These are phyloP conservation scores for Oreotrochilus melanogaster DNA, from an alignment of 2,113 vertebrate species.

Conservation along the genomic window DNA sequence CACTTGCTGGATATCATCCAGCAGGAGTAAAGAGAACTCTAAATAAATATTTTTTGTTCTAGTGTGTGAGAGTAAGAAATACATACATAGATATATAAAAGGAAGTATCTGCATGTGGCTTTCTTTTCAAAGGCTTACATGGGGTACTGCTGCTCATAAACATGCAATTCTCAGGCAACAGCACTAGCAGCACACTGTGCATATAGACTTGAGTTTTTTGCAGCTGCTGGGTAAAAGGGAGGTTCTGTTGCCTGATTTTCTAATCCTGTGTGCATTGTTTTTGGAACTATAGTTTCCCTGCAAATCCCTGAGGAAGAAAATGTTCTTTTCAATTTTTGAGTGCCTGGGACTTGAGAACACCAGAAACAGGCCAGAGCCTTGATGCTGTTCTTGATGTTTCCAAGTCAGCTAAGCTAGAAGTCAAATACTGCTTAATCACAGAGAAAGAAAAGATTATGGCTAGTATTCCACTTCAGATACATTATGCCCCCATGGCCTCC, in stretches of 20 bases:
- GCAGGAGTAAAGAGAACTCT: not conserved
- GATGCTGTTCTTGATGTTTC: not conserved
- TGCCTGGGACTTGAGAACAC: not conserved
- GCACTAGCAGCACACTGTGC: not conserved
- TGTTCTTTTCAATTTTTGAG: not conserved
- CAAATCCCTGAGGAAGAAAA: not conserved
- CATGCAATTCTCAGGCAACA: not conserved
- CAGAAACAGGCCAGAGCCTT: not conserved
- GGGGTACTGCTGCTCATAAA: not conserved
- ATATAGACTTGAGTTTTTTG: not conserved
- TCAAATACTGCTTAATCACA: not conserved
- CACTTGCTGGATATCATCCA: not conserved
- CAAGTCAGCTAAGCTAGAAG: not conserved
- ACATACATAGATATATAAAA: not conserved
- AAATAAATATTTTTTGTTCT: not conserved
- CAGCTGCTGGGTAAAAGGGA: not conserved
- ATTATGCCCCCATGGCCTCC: not conserved
- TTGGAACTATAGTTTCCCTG: too few relatives aligned
- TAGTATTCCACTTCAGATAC: not conserved
- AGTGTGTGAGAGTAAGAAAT: not conserved
- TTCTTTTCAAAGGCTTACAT: not conserved
- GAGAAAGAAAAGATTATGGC: not conserved
- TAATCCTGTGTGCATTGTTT: not conserved
- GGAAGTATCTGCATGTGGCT: not conserved
- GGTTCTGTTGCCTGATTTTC: not conserved